Evolutionary conservation across 1,140 invertebrate species (phyloP).

Genomic region (Tetragonula clypearis): DNA sequence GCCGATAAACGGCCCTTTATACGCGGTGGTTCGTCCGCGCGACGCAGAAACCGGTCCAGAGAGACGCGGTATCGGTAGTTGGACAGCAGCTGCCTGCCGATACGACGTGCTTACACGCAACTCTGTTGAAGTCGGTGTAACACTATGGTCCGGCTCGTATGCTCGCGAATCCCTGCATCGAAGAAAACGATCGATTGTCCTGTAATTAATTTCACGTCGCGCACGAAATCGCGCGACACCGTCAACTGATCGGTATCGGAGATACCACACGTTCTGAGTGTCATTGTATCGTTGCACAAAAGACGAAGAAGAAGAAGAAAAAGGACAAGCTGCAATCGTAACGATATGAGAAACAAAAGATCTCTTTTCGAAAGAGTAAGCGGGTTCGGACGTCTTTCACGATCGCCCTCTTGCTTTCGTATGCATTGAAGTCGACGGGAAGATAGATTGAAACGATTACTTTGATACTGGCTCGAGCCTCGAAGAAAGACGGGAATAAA

Average conservation of each 20-base stretch:
- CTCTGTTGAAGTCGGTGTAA: conserved; percentile 7
- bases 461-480: background rate
- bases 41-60: conserved; percentile 28
- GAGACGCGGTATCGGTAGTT: conserved; percentile 34
- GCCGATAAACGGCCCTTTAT: conserved; percentile 7
- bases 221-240: background rate
- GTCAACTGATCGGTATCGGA: background rate
- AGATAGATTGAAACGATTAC: conserved; percentile 40
- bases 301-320: no score
- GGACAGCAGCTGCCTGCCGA: conserved; percentile 40
- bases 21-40: background rate
- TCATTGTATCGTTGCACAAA: background rate
- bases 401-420: conserved; percentile 12
- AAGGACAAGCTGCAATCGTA: no score
- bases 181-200: conserved; percentile 17
- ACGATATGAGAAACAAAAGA: background rate
- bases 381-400: background rate
- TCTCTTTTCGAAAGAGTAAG: background rate
- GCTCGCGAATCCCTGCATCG: background rate
- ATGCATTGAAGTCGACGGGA: background rate
- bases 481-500: background rate
- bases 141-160: background rate
- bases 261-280: background rate
- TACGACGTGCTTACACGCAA: conserved; percentile 34
- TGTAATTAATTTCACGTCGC: conserved; percentile 27